A percentile compares a stretch with the other conserved stretches of the same genome.
These are phyloP conservation scores for Rhagologus leucostigma DNA, from an alignment of 2,113 vertebrate species.

Conservation along the genomic window DNA sequence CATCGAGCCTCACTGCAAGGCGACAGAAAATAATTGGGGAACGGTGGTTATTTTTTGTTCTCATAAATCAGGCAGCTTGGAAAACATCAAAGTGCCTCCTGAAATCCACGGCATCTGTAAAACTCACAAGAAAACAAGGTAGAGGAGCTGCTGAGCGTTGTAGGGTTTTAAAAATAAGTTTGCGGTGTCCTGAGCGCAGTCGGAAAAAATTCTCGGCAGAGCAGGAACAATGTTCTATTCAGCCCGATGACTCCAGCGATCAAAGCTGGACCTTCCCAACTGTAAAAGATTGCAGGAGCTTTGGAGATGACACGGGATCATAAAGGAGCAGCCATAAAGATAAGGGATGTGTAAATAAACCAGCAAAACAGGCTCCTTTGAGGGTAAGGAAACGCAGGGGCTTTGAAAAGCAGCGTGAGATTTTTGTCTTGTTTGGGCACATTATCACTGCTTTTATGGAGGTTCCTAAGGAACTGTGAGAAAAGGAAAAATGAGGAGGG, in stretches of 20 bases:
- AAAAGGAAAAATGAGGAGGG: not conserved
- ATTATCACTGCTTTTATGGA: not conserved
- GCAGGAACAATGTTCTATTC: slow-evolving; percentile 37
- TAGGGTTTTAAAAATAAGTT: slow-evolving; percentile 6
- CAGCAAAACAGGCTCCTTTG: not conserved
- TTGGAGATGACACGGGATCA: slow-evolving; percentile 40
- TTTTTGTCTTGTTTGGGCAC: not conserved
- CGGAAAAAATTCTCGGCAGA: slow-evolving; percentile 20
- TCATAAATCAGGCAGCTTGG: slow-evolving; percentile 19
- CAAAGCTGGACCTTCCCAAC: slow-evolving; percentile 58
- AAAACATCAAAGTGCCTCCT: slow-evolving; percentile 21
- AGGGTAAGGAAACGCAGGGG: not conserved
- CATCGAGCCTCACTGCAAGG: not conserved
- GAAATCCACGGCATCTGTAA: not conserved
- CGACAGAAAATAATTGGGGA: not conserved
- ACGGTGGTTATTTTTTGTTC: slow-evolving; percentile 20
- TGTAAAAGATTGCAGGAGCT: not conserved
- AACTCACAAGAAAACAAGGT: slow-evolving; percentile 1
- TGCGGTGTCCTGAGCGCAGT: not conserved
- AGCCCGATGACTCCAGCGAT: slow-evolving; percentile 46
- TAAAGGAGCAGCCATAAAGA: slow-evolving; percentile 13
- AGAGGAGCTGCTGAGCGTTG: slow-evolving; percentile 6
- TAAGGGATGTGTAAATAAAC: slow-evolving; percentile 49
- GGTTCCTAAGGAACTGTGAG: not conserved
- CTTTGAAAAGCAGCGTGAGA: slow-evolving; percentile 3